Percentiles rank a stretch among this genome's conserved stretches.
phyloP scores from a whole-genome alignment of 2,113 vertebrate species.

The Myanophis thanlyinensis region DNA sequence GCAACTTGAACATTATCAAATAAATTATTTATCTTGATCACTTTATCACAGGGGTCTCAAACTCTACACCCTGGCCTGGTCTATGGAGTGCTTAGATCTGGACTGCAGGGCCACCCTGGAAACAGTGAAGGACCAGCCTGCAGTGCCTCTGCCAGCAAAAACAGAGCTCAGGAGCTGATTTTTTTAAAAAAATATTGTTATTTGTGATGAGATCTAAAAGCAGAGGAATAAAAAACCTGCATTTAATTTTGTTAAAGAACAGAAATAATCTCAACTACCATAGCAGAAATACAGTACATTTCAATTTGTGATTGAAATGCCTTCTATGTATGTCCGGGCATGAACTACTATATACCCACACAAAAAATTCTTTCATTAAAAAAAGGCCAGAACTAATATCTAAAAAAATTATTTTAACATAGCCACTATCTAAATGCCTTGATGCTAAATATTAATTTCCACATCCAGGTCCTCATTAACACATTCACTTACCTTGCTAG shows the following conservation, averaged over 20 bases:
- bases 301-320: not conserved
- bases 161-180: too few species aligned
- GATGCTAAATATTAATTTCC: not conserved
- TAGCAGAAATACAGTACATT: not conserved
- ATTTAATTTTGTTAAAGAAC: not conserved
- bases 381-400: not conserved
- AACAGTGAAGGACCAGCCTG: too few species aligned
- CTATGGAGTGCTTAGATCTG: too few species aligned
- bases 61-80: too few species aligned
- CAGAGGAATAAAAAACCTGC: not conserved
- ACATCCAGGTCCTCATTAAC: not conserved
- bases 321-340: not conserved
- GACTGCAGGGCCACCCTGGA: too few species aligned
- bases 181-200: not conserved
- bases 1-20: not conserved
- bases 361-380: not conserved
- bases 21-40: not conserved
- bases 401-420: not conserved
- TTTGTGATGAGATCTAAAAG: not conserved
- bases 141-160: too few species aligned
- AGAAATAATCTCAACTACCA: not conserved
- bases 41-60: not conserved
- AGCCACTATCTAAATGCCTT: not conserved
- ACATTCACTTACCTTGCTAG: not conserved
- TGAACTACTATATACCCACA: not conserved